Conservation (phyloP, 2,888 invertebrate species). For the Nephrotoma guestfalica region DNA sequence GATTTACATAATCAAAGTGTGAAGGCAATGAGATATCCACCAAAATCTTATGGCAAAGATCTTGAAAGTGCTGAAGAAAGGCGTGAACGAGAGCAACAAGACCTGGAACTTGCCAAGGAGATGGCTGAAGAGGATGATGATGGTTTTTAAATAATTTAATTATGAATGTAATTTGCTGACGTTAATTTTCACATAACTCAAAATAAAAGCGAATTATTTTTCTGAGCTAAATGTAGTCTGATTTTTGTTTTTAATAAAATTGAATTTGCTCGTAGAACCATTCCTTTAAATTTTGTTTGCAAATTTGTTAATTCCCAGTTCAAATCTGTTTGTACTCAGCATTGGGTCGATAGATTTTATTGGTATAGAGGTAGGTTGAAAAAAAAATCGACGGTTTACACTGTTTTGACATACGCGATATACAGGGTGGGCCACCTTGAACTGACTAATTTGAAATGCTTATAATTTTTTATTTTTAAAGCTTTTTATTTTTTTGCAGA, state of each 20-base stretch:
- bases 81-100: constrained; percentile 92
- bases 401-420: too few relatives aligned
- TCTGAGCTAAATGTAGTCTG: neutral
- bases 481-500: too few relatives aligned
- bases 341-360: too few relatives aligned
- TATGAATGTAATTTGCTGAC: neutral
- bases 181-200: neutral
- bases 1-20: constrained; percentile 98
- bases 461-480: too few relatives aligned
- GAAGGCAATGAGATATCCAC: constrained; percentile 98
- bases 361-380: too few relatives aligned
- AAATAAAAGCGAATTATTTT: neutral
- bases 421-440: too few relatives aligned
- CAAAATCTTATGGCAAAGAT: constrained; percentile 96
- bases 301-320: too few relatives aligned
- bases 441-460: too few relatives aligned
- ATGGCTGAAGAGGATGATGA: constrained; percentile 99
- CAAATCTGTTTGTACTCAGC: too few relatives aligned
- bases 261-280: neutral
- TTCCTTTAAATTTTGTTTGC: too few relatives aligned
- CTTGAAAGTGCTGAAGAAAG: constrained; percentile 94
- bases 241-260: neutral
- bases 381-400: too few relatives aligned
- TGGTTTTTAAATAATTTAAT: constrained; percentile 40
- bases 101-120: constrained; percentile 97